Percentiles rank a stretch among this genome's conserved stretches.
Conservation (phyloP, 2,888 invertebrate genomes). For the Ochropleura plecta region DNA sequence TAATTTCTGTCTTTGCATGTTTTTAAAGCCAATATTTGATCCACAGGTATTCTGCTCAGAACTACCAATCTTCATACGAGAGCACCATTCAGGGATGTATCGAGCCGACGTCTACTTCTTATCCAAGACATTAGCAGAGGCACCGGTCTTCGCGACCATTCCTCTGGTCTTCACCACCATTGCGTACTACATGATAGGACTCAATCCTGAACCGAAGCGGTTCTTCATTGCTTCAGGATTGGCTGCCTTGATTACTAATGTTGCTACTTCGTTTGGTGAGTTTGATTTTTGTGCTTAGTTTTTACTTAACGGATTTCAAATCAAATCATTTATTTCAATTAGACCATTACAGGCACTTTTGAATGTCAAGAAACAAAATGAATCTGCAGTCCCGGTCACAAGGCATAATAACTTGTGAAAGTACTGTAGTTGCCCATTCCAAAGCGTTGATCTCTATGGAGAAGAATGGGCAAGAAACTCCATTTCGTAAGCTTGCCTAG, state of each 20-base stretch:
- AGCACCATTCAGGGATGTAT: constrained; percentile 97
- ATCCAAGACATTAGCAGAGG: constrained; percentile 96
- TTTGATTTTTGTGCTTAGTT: constrained; percentile 29
- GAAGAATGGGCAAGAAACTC: no score
- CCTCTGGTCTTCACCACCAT: constrained; percentile 95
- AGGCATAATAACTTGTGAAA: no score
- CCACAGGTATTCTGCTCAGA: constrained; percentile 96
- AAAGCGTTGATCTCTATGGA: no score
- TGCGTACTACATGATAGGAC: constrained; percentile 97
- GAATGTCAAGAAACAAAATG: no score
- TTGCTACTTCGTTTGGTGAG: constrained; percentile 96
- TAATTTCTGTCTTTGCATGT: no score
- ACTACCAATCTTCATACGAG: constrained; percentile 96
- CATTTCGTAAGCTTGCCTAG: no score
- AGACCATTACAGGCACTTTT: no score
- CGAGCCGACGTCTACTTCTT: constrained; percentile 97
- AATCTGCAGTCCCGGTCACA: no score
- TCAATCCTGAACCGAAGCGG: constrained; percentile 92
- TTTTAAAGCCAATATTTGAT: not conserved
- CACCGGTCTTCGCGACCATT: constrained; percentile 95
- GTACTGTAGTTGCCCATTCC: no score
- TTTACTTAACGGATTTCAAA: no score
- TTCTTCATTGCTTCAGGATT: constrained; percentile 94
- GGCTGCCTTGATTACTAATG: constrained; percentile 96
- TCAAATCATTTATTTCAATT: no score